Percentiles rank a stretch among this genome's conserved stretches.
Evolutionary conservation across 1,140 invertebrate species (phyloP).

Genomic region (Tetraneura akinire): DNA sequence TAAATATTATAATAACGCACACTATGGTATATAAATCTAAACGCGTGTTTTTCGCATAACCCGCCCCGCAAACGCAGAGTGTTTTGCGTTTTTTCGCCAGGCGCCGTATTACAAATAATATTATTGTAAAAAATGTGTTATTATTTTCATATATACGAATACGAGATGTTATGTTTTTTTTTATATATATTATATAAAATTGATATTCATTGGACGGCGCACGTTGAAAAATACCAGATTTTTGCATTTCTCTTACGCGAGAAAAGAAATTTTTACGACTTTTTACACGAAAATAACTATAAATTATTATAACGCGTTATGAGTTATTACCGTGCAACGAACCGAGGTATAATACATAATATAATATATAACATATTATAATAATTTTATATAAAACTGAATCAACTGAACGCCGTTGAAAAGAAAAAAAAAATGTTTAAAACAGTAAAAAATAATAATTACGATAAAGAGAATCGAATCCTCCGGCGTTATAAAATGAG

Average conservation of each 20-base stretch:
- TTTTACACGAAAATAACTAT: neutral
- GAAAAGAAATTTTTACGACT: neutral
- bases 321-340: too few relatives aligned
- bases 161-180: neutral
- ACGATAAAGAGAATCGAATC: too few relatives aligned
- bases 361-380: neutral
- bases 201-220: constrained; percentile 25
- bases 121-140: too few relatives aligned
- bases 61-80: neutral
- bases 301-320: neutral
- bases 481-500: too few relatives aligned
- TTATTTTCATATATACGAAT: neutral
- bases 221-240: constrained; percentile 16
- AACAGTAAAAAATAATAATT: too few relatives aligned
- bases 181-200: too few relatives aligned
- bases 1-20: too few relatives aligned
- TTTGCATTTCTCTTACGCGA: neutral
- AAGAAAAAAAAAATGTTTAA: too few relatives aligned
- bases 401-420: neutral
- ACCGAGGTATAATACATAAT: too few relatives aligned
- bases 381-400: neutral
- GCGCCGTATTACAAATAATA: too few relatives aligned
- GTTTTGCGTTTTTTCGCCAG: too few relatives aligned
- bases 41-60: neutral
- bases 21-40: constrained; percentile 33